A percentile compares a stretch with the other conserved stretches of the same genome.
Conservation (phyloP, 2,888 invertebrate genomes). For the Apotomis capreana region DNA sequence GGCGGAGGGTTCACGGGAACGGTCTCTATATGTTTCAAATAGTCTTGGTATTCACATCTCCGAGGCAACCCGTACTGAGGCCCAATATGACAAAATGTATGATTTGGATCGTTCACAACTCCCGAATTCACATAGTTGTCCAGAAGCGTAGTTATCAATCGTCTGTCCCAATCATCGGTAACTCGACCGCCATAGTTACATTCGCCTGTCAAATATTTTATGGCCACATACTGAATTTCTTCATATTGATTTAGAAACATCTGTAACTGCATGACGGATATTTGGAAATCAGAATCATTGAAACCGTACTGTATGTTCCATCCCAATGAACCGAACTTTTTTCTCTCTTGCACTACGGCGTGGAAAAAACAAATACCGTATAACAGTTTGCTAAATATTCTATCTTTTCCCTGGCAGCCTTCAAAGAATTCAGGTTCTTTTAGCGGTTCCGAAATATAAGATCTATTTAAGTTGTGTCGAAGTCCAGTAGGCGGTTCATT, state of each 20-base stretch:
- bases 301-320: slow-evolving; percentile 95
- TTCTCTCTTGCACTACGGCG: slow-evolving; percentile 91
- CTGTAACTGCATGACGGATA: slow-evolving; percentile 91
- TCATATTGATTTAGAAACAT: slow-evolving; percentile 92
- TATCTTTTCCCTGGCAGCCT: slow-evolving; percentile 90
- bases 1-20: slow-evolving; percentile 91
- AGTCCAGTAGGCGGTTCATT: slow-evolving; percentile 96
- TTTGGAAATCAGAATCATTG: slow-evolving; percentile 93
- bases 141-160: slow-evolving; percentile 89
- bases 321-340: slow-evolving; percentile 92
- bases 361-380: slow-evolving; percentile 94
- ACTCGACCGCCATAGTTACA: slow-evolving; percentile 96
- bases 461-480: slow-evolving; percentile 92
- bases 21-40: slow-evolving; percentile 88
- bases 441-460: slow-evolving; percentile 93
- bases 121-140: slow-evolving; percentile 87
- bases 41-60: slow-evolving; percentile 88
- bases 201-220: slow-evolving; percentile 94
- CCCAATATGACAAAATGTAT: slow-evolving; percentile 83
- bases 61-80: slow-evolving; percentile 88
- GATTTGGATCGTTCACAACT: slow-evolving; percentile 86
- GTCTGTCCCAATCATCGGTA: slow-evolving; percentile 93
- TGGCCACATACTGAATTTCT: slow-evolving; percentile 91
- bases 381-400: slow-evolving; percentile 89
- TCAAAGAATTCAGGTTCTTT: slow-evolving; percentile 91